A percentile compares a stretch with the other conserved stretches of the same genome.
phyloP scores from a whole-genome alignment of 2,113 vertebrate genomes.

The Cacatua alba region DNA sequence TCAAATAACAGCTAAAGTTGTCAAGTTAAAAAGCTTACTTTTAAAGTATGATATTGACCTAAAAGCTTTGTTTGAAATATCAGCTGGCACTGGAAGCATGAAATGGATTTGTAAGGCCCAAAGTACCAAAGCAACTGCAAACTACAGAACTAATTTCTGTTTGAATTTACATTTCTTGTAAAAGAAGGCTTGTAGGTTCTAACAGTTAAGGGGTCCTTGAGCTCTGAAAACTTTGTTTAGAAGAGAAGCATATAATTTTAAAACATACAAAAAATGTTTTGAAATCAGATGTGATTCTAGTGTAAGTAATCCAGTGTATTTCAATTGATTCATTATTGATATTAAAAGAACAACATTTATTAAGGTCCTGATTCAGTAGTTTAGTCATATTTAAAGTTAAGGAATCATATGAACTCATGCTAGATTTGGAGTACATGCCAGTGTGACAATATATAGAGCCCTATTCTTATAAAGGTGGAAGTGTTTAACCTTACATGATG shows the following conservation, averaged over 20 bases:
- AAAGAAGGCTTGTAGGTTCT: not conserved
- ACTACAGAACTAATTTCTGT: not conserved
- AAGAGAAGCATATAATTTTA: not conserved
- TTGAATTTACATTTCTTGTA: slow-evolving; percentile 29
- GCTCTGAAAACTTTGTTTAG: not conserved
- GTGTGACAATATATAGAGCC: not conserved
- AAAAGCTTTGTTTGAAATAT: slow-evolving; percentile 58
- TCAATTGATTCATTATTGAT: not conserved
- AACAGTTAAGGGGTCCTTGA: not conserved
- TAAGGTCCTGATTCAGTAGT: not conserved
- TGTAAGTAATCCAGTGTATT: not conserved
- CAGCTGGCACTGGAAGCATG: slow-evolving; percentile 49
- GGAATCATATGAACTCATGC: not conserved
- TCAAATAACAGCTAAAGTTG: slow-evolving; percentile 49
- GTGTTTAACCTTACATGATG: not conserved
- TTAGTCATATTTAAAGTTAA: not conserved
- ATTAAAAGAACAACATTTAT: not conserved
- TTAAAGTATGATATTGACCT: slow-evolving; percentile 40
- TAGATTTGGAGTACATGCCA: not conserved
- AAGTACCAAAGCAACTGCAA: not conserved
- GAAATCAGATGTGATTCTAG: not conserved
- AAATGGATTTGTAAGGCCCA: slow-evolving; percentile 40
- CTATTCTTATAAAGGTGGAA: not conserved
- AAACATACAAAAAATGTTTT: not conserved
- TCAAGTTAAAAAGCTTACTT: slow-evolving; percentile 33